Percentiles rank a stretch among this genome's conserved stretches.
phyloP scores from a whole-genome alignment of 2,888 invertebrate species.

The Lasioglossum lativentre region DNA sequence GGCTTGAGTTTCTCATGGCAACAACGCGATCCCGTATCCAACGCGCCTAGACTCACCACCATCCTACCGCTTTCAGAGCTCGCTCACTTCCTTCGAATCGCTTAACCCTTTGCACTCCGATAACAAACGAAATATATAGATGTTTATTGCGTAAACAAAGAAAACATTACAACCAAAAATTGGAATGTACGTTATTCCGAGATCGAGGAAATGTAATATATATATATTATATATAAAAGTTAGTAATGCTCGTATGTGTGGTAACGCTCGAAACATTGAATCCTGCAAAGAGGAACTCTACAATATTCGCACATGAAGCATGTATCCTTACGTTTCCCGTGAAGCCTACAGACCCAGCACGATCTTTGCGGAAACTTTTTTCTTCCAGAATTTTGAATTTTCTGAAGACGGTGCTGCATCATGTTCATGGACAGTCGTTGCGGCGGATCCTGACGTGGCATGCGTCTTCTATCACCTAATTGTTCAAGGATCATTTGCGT shows the following conservation, averaged over 20 bases:
- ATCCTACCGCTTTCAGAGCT: not conserved
- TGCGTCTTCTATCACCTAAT: conserved; percentile 17
- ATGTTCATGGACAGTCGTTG: conserved; percentile 27
- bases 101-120: conserved; percentile 17
- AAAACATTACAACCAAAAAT: not conserved
- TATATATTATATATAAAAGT: not conserved
- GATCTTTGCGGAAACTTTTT: conserved; percentile 20
- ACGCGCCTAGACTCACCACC: not conserved
- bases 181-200: not conserved
- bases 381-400: conserved; percentile 11
- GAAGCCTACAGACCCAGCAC: conserved; percentile 8
- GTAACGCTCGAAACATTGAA: conserved; percentile 17
- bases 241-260: conserved; percentile 1
- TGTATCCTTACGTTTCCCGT: conserved; percentile 28
- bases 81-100: not conserved
- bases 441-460: conserved; percentile 5
- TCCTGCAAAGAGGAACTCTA: conserved; percentile 15
- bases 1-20: conserved; percentile 66
- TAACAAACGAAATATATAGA: not conserved
- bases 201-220: not conserved
- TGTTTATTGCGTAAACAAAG: not conserved
- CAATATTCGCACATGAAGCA: conserved; percentile 20
- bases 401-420: conserved; percentile 25
- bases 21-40: conserved; percentile 31
- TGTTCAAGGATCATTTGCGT: conserved; percentile 18